Evolutionary conservation across 1,140 invertebrate genomes (phyloP).

Genomic region (Pemphigus obesinymphae): DNA sequence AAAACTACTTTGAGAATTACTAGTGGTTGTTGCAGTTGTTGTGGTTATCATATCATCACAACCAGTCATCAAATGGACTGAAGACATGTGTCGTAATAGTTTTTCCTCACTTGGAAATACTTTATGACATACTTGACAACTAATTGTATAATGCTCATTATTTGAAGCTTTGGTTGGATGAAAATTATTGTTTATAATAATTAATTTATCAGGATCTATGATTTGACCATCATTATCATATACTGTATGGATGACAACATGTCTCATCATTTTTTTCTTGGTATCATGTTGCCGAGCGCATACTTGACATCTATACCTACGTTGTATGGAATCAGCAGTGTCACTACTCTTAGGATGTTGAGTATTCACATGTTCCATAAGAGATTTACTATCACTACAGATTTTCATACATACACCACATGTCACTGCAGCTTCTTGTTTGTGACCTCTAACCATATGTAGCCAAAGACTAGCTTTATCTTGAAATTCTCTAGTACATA

Average conservation of each 20-base stretch:
- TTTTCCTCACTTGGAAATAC: slow-evolving; percentile 55
- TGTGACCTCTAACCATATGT: slow-evolving; percentile 57
- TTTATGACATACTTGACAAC: slow-evolving; percentile 54
- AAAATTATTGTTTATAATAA: slow-evolving; percentile 52
- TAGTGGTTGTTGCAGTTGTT: not conserved
- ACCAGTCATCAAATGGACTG: slow-evolving; percentile 50
- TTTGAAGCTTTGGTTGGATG: slow-evolving; percentile 36
- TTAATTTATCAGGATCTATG: slow-evolving; percentile 55
- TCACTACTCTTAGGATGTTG: slow-evolving; percentile 50
- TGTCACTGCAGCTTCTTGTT: slow-evolving; percentile 56
- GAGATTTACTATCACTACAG: slow-evolving; percentile 53
- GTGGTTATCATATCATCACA: slow-evolving; percentile 36
- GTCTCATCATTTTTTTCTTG: slow-evolving; percentile 56
- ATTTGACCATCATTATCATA: slow-evolving; percentile 50
- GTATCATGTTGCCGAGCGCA: slow-evolving; percentile 59
- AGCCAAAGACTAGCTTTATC: slow-evolving; percentile 56
- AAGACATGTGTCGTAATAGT: slow-evolving; percentile 54
- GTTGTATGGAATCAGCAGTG: slow-evolving; percentile 45
- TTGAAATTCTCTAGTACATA: slow-evolving; percentile 55
- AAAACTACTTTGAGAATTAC: slow-evolving; percentile 48
- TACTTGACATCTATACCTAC: slow-evolving; percentile 53
- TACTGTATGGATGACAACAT: slow-evolving; percentile 57
- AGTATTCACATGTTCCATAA: slow-evolving; percentile 55
- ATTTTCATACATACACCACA: slow-evolving; percentile 59
- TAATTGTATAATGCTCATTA: slow-evolving; percentile 45